phyloP scores from a whole-genome alignment of 2,797 vertebrate species.

The Phrynocephalus forsythii region DNA sequence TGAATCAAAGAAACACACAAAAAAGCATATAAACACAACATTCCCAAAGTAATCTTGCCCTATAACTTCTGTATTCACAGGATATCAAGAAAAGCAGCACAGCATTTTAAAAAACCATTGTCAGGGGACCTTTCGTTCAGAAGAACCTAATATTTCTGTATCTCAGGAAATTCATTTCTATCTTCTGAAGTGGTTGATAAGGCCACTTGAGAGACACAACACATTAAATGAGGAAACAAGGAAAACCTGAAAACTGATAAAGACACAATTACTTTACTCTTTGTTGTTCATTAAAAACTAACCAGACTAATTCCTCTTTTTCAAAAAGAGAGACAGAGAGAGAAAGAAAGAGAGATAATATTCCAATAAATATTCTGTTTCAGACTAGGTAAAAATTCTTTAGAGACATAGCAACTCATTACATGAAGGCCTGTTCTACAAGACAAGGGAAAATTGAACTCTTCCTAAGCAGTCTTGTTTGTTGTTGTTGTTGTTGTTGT shows the following conservation, averaged over 20 bases:
- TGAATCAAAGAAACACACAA: background rate
- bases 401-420: constrained; percentile 34
- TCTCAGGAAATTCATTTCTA: constrained; percentile 49
- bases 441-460: background rate
- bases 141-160: constrained; percentile 23
- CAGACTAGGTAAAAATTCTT: constrained; percentile 29
- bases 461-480: background rate
- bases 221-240: constrained; percentile 51
- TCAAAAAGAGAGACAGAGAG: background rate
- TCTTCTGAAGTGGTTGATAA: constrained; percentile 59
- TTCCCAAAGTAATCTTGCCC: background rate
- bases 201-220: constrained; percentile 62
- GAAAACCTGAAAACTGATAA: constrained; percentile 58
- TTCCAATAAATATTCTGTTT: constrained; percentile 65
- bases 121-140: constrained; percentile 9
- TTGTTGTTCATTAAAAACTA: constrained; percentile 49
- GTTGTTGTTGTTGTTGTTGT: too few species aligned
- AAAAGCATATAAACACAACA: background rate
- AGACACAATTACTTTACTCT: constrained; percentile 60
- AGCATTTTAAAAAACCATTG: constrained; percentile 8
- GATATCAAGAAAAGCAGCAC: background rate
- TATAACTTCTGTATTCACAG: background rate
- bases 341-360: constrained; percentile 50
- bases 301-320: constrained; percentile 59
- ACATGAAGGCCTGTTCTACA: constrained; percentile 7